Base-by-base conservation (phyloP, 1,140 invertebrate species). In the Oscheius sp. region DNA sequence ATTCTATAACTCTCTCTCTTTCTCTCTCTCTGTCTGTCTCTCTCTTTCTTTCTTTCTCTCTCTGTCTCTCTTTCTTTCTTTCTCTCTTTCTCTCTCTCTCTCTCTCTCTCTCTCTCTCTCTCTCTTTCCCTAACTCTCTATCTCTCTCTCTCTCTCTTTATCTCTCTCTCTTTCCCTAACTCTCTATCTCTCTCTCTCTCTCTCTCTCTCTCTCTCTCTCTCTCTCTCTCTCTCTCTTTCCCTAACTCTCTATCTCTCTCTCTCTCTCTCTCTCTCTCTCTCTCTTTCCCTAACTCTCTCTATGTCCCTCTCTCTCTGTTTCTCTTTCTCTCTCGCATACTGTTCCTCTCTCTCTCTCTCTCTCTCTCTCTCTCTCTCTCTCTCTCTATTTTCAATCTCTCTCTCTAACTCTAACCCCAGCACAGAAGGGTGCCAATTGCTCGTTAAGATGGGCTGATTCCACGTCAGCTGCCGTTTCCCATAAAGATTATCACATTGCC, bases 81-180 rank as follows among this genome's bases (percentile, higher is more conserved):
- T 42, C 38, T 42, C 10, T 42, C n/a, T 42, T 42, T 42, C 13
- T 23, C 10, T 67, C 15, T 36, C 65, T 13, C 18, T 67, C 10
- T 65, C 13, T 67, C 52, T 10, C n/a, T 10, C n/a, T 42, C n/a
- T 42, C n/a, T 10, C n/a, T 10, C 10, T 10, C 10, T 42, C 10
- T 42, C 10, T 42, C 10, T 42, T 10, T 42, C n/a, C 10, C n/a
- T 10, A 10, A 42, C n/a, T 10, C 38, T 10, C 10, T 10, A 42
- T 10, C 38, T 42, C 10, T 42, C 10, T 10, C 10, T n/a, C n/a
- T n/a, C n/a, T n/a, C n/a, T n/a, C n/a, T n/a, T n/a, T n/a, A n/a
- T n/a, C n/a, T n/a, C n/a, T n/a, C n/a, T n/a, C n/a, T n/a, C n/a
- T 62, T 15, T 3, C 49, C 23, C 3, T 62, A 67, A 67, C 63